phyloP scores from a whole-genome alignment of 2,888 invertebrate genomes.

The Athripsodes cinereus region DNA sequence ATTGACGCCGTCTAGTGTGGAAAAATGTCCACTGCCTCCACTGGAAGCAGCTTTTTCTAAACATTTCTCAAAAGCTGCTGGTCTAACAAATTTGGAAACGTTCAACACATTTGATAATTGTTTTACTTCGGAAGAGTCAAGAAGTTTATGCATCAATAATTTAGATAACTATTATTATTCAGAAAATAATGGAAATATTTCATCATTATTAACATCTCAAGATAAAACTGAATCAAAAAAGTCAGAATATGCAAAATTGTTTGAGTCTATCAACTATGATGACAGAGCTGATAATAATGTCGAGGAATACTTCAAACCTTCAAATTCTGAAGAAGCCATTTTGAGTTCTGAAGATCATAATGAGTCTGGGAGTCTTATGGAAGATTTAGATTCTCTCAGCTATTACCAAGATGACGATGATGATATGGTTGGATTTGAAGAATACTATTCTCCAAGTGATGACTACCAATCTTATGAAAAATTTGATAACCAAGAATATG shows the following conservation, averaged over 20 bases:
- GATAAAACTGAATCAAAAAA: slow-evolving; percentile 9
- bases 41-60: slow-evolving; percentile 27
- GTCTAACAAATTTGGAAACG: slow-evolving; percentile 18
- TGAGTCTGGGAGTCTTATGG: slow-evolving; percentile 20
- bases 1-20: slow-evolving; percentile 7
- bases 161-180: slow-evolving; percentile 47
- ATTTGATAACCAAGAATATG: background rate
- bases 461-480: slow-evolving; percentile 2
- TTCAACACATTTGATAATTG: slow-evolving; percentile 24
- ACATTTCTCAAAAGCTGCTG: slow-evolving; percentile 23
- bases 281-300: slow-evolving; percentile 13
- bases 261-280: slow-evolving; percentile 16
- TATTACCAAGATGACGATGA: slow-evolving; percentile 26
- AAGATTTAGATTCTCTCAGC: slow-evolving; percentile 23
- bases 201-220: background rate
- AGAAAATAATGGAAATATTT: slow-evolving; percentile 37
- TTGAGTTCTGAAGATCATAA: slow-evolving; percentile 3
- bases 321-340: slow-evolving; percentile 7
- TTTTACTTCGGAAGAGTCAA: slow-evolving; percentile 15
- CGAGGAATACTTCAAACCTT: slow-evolving; percentile 14
- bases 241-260: slow-evolving; percentile 18
- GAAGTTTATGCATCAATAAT: slow-evolving; percentile 33
- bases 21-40: slow-evolving; percentile 21
- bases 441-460: slow-evolving; percentile 19
- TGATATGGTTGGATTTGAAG: slow-evolving; percentile 25